phyloP scores from a whole-genome alignment of 37 sponge, comb jelly and placozoan genomes.

The Aplysina aerophoba region DNA sequence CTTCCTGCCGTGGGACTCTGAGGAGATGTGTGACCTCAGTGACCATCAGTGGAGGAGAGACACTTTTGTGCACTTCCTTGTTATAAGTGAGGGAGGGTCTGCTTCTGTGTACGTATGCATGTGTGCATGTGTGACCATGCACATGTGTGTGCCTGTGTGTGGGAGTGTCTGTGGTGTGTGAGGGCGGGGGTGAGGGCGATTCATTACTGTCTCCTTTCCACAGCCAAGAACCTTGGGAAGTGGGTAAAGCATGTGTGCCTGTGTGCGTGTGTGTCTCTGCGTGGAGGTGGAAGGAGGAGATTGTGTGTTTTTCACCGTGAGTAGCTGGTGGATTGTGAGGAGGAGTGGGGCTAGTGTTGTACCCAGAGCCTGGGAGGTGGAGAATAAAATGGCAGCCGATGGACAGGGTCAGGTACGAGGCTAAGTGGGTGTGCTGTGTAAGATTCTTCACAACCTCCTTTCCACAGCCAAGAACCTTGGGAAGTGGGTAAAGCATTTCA shows the following conservation, averaged over 20 bases:
- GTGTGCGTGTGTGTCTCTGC: neutral
- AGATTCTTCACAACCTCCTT: too few relatives aligned
- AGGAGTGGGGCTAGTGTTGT: too few relatives aligned
- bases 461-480: slow-evolving; percentile 70
- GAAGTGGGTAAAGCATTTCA: slow-evolving; percentile 66
- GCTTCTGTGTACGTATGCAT: too few relatives aligned
- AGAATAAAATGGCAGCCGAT: too few relatives aligned
- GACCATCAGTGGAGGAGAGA: slow-evolving; percentile 28
- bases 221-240: too few relatives aligned
- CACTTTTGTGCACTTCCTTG: slow-evolving; percentile 10
- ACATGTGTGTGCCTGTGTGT: slow-evolving; percentile 7
- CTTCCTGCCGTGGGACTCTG: slow-evolving; percentile 11
- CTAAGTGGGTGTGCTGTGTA: too few relatives aligned
- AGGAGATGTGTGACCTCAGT: slow-evolving; percentile 25
- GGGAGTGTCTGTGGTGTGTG: neutral
- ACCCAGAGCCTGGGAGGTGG: too few relatives aligned
- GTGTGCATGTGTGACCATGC: neutral
- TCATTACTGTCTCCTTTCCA: too few relatives aligned
- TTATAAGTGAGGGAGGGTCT: slow-evolving; percentile 19
- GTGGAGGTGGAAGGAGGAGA: slow-evolving; percentile 3
- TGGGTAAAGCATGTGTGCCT: slow-evolving; percentile 57
- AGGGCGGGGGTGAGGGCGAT: too few relatives aligned
- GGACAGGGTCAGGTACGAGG: too few relatives aligned
- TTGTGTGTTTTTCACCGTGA: neutral
- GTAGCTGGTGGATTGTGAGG: too few relatives aligned